Evolutionary conservation across 2,113 vertebrate species (phyloP), one percentile per base, ranked within the genome.

Genomic region (Aplodontia rufa): DNA sequence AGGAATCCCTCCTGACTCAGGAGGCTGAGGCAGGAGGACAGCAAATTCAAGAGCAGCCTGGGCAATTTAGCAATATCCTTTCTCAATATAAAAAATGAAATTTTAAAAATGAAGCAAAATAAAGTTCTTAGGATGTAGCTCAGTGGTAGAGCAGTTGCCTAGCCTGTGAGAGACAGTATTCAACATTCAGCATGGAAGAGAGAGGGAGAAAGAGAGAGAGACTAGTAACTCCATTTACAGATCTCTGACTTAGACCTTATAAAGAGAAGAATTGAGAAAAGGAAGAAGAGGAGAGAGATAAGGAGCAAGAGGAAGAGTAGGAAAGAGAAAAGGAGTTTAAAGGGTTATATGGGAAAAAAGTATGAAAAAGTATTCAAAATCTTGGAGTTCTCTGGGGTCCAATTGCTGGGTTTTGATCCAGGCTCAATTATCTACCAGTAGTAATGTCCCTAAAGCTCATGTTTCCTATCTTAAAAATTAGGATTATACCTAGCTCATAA

Each of bases 301-400:
- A 35, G 0, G 7, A 58, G 17, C 10, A 49, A 30, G 20, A 83
- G 37, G 85, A 88, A 6, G 35, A 40, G 0, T 6, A 47, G 16
- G 22, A 51, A 30, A 68, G 55, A 19, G 32, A 22, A 8, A 28
- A 30, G 26, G 28, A 51, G 24, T 26, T 5, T 69, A 90, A 76
- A 32, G 75, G 76, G 20, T 92, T 94, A 72, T 12, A 19, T 82
- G 97, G 75, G 58, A 13, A 86, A 8, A 97, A 84, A 75, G 72
- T 79, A 55, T 40, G 26, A 51, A 83, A 96, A 51, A 17, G 0
- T 14, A 1, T 53, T 6, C 30, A n/a, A n/a, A 82, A 58, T 26
- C 11, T 3, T 45, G 32, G 26, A 32, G 12, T 19, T 20, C 28
- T 64, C 37, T 35, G 28, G 76, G 35, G 49, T 81, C n/a, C 5